Percentiles rank a stretch among this genome's conserved stretches.
Evolutionary conservation across 1,140 invertebrate genomes (phyloP).

Genomic region (Bombus superbus): DNA sequence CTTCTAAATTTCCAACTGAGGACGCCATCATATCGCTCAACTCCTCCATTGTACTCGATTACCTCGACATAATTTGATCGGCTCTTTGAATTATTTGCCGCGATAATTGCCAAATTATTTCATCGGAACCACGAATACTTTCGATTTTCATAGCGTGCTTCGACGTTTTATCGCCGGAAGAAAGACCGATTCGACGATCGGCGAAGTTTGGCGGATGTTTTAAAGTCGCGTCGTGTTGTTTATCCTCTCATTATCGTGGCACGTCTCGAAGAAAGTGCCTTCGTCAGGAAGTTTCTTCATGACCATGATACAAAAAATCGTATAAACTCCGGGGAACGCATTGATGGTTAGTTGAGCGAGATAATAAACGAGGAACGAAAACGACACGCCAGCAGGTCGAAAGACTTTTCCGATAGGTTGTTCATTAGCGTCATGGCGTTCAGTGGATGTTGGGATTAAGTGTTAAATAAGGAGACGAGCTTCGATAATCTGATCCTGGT

Average conservation of each 20-base stretch:
- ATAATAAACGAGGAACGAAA: background rate
- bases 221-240: background rate
- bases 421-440: background rate
- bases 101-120: background rate
- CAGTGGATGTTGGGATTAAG: background rate
- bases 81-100: background rate
- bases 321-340: background rate
- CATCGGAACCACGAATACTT: background rate
- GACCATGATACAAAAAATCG: background rate
- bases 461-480: background rate
- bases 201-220: background rate
- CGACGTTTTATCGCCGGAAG: background rate
- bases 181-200: background rate
- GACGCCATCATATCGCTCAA: background rate
- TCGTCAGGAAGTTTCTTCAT: background rate
- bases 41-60: too few species aligned
- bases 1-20: background rate
- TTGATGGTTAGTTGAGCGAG: background rate
- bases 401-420: background rate
- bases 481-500: background rate
- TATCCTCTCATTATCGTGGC: background rate
- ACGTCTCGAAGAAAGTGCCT: background rate
- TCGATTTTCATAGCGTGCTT: background rate
- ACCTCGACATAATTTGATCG: background rate
- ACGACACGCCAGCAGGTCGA: background rate